These are phyloP conservation scores for Chydorus sphaericus DNA, from an alignment of 2,888 invertebrate species.

Conservation along the genomic window DNA sequence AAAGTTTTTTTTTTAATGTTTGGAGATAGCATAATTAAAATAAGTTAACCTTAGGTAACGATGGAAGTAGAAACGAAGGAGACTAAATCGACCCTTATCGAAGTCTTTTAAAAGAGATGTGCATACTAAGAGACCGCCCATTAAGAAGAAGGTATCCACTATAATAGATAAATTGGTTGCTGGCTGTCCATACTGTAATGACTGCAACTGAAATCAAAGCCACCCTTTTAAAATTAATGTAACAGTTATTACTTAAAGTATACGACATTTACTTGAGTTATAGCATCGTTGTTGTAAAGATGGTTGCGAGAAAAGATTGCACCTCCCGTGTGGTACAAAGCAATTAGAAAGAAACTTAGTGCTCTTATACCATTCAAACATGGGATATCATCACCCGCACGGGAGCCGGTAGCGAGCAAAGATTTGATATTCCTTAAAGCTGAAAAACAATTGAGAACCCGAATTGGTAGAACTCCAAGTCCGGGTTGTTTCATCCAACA, in stretches of 20 bases:
- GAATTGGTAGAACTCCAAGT: too few species aligned
- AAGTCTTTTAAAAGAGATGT: neutral
- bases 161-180: slow-evolving; percentile 73
- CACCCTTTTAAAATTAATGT: too few species aligned
- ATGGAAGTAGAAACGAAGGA: slow-evolving; percentile 6
- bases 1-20: too few species aligned
- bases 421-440: neutral
- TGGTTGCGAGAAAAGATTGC: neutral
- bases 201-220: neutral
- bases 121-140: slow-evolving; percentile 31
- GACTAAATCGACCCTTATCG: slow-evolving; percentile 4
- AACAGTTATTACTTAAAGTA: too few species aligned
- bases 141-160: slow-evolving; percentile 74
- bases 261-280: neutral
- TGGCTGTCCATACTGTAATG: slow-evolving; percentile 28
- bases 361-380: slow-evolving; percentile 1
- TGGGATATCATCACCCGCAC: neutral
- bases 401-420: neutral
- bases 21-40: too few species aligned
- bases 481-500: too few species aligned
- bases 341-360: neutral
- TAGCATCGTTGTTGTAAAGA: neutral
- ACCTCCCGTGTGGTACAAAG: neutral
- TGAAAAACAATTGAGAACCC: neutral
- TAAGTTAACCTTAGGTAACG: slow-evolving; percentile 36